Conservation (phyloP, 2,888 invertebrate genomes). For the Pseudococcus viburni region DNA sequence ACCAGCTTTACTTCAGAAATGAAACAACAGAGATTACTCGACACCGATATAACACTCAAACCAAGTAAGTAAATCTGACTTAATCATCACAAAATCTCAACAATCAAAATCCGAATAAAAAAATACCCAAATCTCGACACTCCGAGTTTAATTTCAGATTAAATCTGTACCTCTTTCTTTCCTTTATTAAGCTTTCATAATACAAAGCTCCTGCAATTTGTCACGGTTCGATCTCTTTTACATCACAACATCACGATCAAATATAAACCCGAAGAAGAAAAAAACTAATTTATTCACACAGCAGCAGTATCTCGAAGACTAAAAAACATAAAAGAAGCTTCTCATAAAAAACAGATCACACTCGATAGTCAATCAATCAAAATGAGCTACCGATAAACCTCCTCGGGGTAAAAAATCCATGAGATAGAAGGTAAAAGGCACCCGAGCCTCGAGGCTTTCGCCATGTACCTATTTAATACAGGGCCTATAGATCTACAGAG, state of each 20-base stretch:
- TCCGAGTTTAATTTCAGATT: neutral
- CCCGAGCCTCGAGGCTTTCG: neutral
- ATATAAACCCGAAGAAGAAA: neutral
- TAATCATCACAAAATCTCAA: no score
- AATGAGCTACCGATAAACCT: neutral
- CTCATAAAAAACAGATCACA: neutral
- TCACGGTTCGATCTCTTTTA: constrained; percentile 7
- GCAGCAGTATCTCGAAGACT: neutral
- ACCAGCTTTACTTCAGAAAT: no score
- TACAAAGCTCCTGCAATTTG: neutral
- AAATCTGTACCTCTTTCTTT: neutral
- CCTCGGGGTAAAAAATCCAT: neutral
- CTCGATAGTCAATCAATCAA: neutral
- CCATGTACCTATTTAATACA: constrained; percentile 10
- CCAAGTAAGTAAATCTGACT: no score
- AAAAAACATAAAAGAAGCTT: neutral
- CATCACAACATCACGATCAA: neutral
- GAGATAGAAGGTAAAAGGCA: neutral
- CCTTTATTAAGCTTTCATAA: neutral
- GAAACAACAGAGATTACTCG: no score
- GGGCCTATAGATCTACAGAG: neutral
- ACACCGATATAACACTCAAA: no score
- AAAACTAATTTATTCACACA: constrained; percentile 4
- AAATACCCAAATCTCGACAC: neutral
- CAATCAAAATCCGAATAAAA: no score